Evolutionary conservation across 2,888 invertebrate genomes (phyloP).

Genomic region (Limnephilus marmoratus): DNA sequence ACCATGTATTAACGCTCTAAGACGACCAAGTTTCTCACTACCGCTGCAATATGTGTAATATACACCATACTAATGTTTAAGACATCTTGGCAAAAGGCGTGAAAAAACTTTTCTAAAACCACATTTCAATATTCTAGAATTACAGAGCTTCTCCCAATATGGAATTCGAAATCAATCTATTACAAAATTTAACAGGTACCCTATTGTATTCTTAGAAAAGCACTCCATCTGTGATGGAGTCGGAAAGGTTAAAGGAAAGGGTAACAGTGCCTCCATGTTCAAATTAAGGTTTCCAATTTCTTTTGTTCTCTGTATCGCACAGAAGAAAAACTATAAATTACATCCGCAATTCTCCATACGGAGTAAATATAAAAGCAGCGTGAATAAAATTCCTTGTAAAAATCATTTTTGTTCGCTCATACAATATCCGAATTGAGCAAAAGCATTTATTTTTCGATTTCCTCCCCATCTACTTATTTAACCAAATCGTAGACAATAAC

Average conservation of each 20-base stretch:
- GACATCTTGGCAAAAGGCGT: neutral
- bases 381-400: constrained; percentile 3
- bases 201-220: neutral
- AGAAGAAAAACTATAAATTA: neutral
- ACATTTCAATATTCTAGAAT: neutral
- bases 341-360: neutral
- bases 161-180: neutral
- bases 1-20: too few species aligned
- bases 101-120: neutral
- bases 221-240: neutral
- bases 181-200: neutral
- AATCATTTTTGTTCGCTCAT: neutral
- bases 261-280: neutral
- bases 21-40: neutral
- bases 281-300: constrained; percentile 6
- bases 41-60: neutral
- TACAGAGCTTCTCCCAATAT: neutral
- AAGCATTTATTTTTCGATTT: constrained; percentile 25
- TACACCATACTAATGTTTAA: neutral
- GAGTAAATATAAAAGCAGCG: constrained; percentile 5
- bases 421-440: constrained; percentile 1
- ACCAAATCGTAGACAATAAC: neutral
- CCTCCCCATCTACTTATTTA: neutral
- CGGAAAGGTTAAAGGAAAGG: neutral
- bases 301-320: neutral